phyloP scores from a whole-genome alignment of 2,888 invertebrate genomes.

The Augiades crinisus region DNA sequence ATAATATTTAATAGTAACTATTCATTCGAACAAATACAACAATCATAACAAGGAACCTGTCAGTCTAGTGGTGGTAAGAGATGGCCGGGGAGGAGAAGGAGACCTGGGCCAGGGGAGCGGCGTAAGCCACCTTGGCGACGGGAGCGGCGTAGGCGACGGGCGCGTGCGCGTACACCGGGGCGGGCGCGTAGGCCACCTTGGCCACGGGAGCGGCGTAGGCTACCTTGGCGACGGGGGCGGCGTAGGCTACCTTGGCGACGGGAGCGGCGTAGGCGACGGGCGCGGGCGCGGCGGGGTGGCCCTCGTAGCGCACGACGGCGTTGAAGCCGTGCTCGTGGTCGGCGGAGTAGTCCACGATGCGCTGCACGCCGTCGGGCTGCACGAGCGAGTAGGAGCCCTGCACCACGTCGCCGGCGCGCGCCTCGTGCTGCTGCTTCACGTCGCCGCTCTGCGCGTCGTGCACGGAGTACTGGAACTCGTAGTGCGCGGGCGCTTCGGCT shows the following conservation, averaged over 20 bases:
- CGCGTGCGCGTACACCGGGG: conserved; percentile 45
- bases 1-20: conserved; percentile 28
- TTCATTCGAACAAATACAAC: conserved; percentile 28
- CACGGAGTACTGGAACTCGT: conserved; percentile 70
- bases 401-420: conserved; percentile 64
- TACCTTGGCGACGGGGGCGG: conserved; percentile 48
- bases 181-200: conserved; percentile 37
- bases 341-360: conserved; percentile 71
- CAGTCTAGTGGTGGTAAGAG: conserved; percentile 66
- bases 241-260: conserved; percentile 41
- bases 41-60: conserved; percentile 33
- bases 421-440: conserved; percentile 70
- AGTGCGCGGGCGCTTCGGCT: conserved; percentile 61
- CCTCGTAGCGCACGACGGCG: conserved; percentile 70
- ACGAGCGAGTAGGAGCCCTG: conserved; percentile 70
- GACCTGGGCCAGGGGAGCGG: conserved; percentile 39
- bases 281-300: conserved; percentile 47
- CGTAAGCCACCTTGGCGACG: conserved; percentile 40
- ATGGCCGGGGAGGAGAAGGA: conserved; percentile 60
- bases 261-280: conserved; percentile 42
- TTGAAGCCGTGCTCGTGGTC: conserved; percentile 70
- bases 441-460: conserved; percentile 69
- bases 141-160: conserved; percentile 33
- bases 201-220: conserved; percentile 50
- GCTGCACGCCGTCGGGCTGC: conserved; percentile 64